These are phyloP conservation scores for Bursaphelenchus mucronatus DNA, from an alignment of 1,140 invertebrate species.

Conservation along the genomic window DNA sequence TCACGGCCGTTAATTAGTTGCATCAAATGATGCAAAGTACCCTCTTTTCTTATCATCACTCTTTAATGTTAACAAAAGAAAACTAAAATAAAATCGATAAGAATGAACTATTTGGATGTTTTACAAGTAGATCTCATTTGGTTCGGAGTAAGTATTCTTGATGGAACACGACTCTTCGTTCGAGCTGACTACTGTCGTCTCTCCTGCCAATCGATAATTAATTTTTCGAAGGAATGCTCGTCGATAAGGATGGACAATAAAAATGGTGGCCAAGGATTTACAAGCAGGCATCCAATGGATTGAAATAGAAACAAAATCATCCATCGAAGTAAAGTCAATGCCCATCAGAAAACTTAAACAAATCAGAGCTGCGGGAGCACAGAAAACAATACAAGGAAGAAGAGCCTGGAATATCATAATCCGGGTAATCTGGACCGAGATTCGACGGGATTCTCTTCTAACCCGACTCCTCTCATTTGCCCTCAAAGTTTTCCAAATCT, in stretches of 20 bases:
- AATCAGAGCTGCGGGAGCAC: background rate
- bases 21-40: background rate
- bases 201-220: background rate
- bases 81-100: constrained; percentile 4
- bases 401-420: background rate
- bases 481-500: background rate
- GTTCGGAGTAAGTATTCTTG: background rate
- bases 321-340: background rate
- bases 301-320: background rate
- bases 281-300: background rate
- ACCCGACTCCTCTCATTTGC: background rate
- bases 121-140: background rate
- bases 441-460: background rate
- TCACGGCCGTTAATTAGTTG: background rate
- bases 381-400: background rate
- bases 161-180: background rate
- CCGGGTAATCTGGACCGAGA: background rate
- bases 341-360: background rate
- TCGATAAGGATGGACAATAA: background rate
- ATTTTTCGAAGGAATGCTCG: constrained; percentile 2
- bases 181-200: background rate
- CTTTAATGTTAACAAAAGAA: constrained; percentile 1
- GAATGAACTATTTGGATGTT: background rate
- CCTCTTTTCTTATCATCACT: background rate
- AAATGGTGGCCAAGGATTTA: background rate